These are phyloP conservation scores for Drosophila incognita DNA, from an alignment of 2,888 invertebrate species.

Conservation along the genomic window DNA sequence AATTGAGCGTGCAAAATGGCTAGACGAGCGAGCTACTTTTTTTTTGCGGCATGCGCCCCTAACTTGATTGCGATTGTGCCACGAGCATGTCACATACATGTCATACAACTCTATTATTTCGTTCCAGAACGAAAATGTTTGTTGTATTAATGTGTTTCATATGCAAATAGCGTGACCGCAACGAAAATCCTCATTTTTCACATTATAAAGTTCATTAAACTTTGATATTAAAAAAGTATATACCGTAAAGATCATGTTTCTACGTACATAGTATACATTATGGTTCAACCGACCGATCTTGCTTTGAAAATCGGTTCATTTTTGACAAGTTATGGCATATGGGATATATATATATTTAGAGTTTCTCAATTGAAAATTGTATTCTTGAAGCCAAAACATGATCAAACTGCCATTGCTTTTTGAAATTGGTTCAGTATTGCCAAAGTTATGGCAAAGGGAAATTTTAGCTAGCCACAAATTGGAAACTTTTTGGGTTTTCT, in stretches of 20 bases:
- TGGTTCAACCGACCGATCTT: not conserved
- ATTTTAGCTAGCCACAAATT: not conserved
- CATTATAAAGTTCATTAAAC: constrained; percentile 46
- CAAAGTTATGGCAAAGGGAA: not conserved
- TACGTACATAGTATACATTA: not conserved
- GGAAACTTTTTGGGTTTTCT: not conserved
- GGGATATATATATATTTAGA: too few relatives aligned
- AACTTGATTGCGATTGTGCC: constrained; percentile 10
- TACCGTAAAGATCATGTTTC: not conserved
- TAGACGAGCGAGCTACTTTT: constrained; percentile 1
- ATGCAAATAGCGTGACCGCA: constrained; percentile 48
- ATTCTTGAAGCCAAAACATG: not conserved
- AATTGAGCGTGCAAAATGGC: constrained; percentile 77
- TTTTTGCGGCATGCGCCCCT: constrained; percentile 26
- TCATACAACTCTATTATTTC: not conserved
- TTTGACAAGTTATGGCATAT: not conserved
- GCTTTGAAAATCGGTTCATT: not conserved
- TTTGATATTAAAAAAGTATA: not conserved
- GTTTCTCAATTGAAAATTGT: not conserved
- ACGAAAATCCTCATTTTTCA: constrained; percentile 5
- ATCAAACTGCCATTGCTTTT: fast-evolving
- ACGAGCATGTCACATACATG: not conserved
- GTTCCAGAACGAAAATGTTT: constrained; percentile 25
- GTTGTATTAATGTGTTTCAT: constrained; percentile 56
- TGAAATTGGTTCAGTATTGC: not conserved